Conservation (phyloP, 2,888 invertebrate genomes). For the Leistus spinibarbis region DNA sequence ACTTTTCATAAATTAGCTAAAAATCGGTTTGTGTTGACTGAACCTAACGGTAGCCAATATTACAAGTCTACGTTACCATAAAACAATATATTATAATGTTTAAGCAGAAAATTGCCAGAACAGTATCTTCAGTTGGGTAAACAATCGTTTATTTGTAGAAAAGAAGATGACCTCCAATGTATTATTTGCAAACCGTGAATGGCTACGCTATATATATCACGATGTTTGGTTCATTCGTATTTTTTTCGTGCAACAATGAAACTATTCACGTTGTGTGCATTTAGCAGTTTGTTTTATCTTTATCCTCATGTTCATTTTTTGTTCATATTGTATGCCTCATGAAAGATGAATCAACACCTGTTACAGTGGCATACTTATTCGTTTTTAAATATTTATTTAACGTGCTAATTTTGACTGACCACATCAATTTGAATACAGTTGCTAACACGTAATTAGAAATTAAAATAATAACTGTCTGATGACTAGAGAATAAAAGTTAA, state of each 20-base stretch:
- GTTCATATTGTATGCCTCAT: neutral
- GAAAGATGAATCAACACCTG: constrained; percentile 2
- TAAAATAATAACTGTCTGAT: neutral
- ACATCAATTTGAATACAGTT: neutral
- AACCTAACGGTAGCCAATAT: neutral
- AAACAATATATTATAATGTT: too few relatives aligned
- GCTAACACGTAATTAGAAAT: neutral
- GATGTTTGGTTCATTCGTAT: neutral
- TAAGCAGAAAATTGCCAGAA: too few relatives aligned
- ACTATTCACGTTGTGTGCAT: neutral
- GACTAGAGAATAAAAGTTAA: neutral
- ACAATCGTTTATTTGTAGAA: neutral
- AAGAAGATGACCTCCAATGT: neutral
- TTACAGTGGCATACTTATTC: neutral
- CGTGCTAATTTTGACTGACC: neutral
- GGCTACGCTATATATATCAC: neutral
- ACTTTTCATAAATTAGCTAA: neutral
- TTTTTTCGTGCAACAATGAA: neutral
- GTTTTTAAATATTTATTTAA: constrained; percentile 3
- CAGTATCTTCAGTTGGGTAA: too few relatives aligned
- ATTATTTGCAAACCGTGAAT: neutral
- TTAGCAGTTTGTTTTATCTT: neutral
- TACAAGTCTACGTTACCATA: too few relatives aligned
- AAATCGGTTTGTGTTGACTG: neutral
- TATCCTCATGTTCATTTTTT: neutral